Conservation (phyloP, 2,888 invertebrate species). For the Lepetodrilus schrolli region DNA sequence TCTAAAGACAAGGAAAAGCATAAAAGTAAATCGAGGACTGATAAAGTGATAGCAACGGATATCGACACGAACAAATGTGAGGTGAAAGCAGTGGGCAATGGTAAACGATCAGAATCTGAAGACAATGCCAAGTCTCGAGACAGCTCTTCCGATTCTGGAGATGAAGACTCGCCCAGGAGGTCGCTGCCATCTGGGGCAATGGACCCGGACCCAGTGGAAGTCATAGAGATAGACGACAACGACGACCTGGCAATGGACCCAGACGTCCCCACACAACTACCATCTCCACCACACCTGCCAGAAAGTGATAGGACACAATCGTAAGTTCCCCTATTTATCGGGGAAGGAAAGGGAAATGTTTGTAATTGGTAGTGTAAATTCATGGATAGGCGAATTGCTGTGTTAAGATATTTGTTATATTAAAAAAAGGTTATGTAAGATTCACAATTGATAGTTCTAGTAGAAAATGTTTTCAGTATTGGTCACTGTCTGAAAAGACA, state of each 20-base stretch:
- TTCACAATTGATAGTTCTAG: too few species aligned
- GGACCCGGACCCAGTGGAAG: not conserved
- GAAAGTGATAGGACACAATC: not conserved
- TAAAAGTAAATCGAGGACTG: not conserved
- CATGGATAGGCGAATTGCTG: too few species aligned
- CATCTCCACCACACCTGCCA: not conserved
- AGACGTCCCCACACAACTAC: not conserved
- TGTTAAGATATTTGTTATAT: too few species aligned
- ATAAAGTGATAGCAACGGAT: not conserved
- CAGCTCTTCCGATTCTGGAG: slow-evolving; percentile 1
- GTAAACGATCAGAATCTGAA: not conserved
- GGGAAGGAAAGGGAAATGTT: too few species aligned
- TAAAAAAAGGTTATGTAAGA: too few species aligned
- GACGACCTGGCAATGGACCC: not conserved
- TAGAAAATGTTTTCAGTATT: too few species aligned
- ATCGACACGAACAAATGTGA: not conserved
- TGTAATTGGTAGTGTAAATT: too few species aligned
- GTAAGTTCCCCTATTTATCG: not conserved
- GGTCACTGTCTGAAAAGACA: too few species aligned
- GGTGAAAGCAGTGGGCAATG: not conserved
- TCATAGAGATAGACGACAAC: slow-evolving; percentile 14
- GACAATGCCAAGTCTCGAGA: not conserved
- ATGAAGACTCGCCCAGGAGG: not conserved
- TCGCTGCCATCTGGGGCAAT: not conserved
- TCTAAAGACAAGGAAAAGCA: slow-evolving; percentile 23